Evolutionary conservation across 1,140 invertebrate species (phyloP).

Genomic region (Meloidogyne floridensis): DNA sequence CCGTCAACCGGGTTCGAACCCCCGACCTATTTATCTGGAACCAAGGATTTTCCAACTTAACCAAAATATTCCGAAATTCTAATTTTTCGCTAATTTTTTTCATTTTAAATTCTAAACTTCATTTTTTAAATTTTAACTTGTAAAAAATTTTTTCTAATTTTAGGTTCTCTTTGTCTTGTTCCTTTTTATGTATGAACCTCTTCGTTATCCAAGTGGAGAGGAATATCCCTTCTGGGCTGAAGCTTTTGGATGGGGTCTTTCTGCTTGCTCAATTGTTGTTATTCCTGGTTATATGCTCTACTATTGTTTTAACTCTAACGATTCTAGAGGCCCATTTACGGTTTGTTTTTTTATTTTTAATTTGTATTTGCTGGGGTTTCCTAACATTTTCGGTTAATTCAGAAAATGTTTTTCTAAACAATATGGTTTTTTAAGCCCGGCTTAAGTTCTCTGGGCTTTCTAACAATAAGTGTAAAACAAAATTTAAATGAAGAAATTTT

Average conservation of each 20-base stretch:
- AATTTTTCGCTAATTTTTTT: too few relatives aligned
- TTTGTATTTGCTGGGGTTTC: background rate
- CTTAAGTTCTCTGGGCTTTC: too few relatives aligned
- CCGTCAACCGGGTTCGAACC: too few relatives aligned
- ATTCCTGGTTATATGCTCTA: conserved; percentile 79
- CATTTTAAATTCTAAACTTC: too few relatives aligned
- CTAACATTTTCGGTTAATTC: too few relatives aligned
- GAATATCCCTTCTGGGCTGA: conserved; percentile 90
- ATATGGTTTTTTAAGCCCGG: too few relatives aligned
- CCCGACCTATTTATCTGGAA: too few relatives aligned
- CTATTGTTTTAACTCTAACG: conserved; percentile 44
- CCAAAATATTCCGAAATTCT: too few relatives aligned
- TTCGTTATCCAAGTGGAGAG: conserved; percentile 72
- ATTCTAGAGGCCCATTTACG: background rate
- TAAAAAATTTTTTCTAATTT: background rate
- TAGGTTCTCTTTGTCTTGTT: conserved; percentile 69
- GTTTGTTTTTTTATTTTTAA: background rate
- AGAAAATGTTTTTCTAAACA: too few relatives aligned
- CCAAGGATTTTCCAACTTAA: too few relatives aligned
- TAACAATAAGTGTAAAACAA: too few relatives aligned
- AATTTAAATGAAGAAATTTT: background rate
- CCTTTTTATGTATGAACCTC: conserved; percentile 87
- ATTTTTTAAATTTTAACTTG: too few relatives aligned
- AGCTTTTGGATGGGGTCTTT: conserved; percentile 86
- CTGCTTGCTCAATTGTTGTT: conserved; percentile 91